Conservation (phyloP, 2,888 invertebrate genomes). For the Epiblema foenella region DNA sequence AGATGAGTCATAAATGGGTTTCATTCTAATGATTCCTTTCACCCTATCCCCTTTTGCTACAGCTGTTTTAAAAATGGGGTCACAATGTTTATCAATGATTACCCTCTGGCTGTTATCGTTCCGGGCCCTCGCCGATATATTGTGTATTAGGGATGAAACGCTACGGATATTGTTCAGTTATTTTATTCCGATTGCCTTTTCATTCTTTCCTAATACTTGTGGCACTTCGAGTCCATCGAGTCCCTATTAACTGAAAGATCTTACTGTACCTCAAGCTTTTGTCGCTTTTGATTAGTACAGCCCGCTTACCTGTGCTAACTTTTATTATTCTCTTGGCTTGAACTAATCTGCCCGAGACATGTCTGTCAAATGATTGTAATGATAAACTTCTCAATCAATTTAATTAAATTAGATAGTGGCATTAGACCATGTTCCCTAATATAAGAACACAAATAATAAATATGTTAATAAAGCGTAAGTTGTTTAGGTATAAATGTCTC, state of each 20-base stretch:
- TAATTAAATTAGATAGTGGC: background rate
- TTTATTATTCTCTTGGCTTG: conserved; percentile 23
- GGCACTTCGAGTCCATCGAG: conserved; percentile 26
- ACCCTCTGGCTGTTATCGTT: conserved; percentile 41
- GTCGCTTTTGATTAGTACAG: conserved; percentile 15
- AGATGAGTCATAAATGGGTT: conserved; percentile 33
- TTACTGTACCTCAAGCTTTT: conserved; percentile 6
- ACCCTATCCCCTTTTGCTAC: conserved; percentile 30
- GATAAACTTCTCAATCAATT: background rate
- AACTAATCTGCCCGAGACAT: conserved; percentile 2
- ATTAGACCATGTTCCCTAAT: background rate
- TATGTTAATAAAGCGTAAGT: conserved; percentile 7
- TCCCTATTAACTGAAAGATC: conserved; percentile 29
- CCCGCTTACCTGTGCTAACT: conserved; percentile 1
- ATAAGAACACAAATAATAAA: background rate
- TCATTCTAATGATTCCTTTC: conserved; percentile 28
- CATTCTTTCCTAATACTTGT: conserved; percentile 23
- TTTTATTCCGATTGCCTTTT: conserved; percentile 37
- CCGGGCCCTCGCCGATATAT: conserved; percentile 36
- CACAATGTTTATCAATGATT: conserved; percentile 40
- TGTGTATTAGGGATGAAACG: conserved; percentile 42
- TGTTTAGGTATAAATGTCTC: conserved; percentile 17
- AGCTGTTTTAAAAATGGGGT: conserved; percentile 43
- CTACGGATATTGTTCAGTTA: conserved; percentile 34
- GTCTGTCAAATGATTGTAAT: no score